Base-by-base conservation (phyloP, 2,113 vertebrate genomes). In the Tachysurus fulvidraco region DNA sequence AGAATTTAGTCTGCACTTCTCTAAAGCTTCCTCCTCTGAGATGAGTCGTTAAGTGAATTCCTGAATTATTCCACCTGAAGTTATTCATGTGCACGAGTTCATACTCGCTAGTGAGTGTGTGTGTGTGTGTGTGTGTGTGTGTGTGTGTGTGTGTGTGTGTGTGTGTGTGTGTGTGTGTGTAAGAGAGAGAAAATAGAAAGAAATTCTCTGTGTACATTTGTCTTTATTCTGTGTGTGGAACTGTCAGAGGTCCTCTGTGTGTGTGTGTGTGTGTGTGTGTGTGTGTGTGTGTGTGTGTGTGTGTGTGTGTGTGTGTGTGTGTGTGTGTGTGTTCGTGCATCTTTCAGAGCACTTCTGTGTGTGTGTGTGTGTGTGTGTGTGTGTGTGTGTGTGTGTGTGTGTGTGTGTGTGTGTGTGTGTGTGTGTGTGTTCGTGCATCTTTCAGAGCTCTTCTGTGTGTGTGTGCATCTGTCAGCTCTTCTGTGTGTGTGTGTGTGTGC, bases 151-250 rank as follows among this genome's bases (percentile, higher is more conserved):
- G 52, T 57, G 52, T 55, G 76, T 52, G 74, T 78, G 76, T 78
- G 52, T 9, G 52, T 30, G n/a, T 57, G 77, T 30, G 52, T 57
- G 52, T 30, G 76, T 30, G n/a, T 7, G 19, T 1, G 59, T 9
- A 21, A 60, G 19, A 60, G 21, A 62, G 60, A 11, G 60, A n/a
- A 25, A 5, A 4, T n/a, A n/a, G 46, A n/a, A 12, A 52, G 74
- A 52, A 12, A 54, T 13, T 78, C 21, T 54, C 25, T 79, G 74
- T 52, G 13, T 55, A 54, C 54, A 28, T 55, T 25, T 79, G n/a
- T 79, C 25, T 79, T 25, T 79, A 44, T 57, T 79, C 52, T 79
- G n/a, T 79, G 77, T 79, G 54, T 80, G 19, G 21, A 41, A 21
- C 28, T 80, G 78, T n/a, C 78, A 59, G 62, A 64, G 62, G 3